Conservation (phyloP, 2,888 invertebrate genomes). For the Tortrix viridana region DNA sequence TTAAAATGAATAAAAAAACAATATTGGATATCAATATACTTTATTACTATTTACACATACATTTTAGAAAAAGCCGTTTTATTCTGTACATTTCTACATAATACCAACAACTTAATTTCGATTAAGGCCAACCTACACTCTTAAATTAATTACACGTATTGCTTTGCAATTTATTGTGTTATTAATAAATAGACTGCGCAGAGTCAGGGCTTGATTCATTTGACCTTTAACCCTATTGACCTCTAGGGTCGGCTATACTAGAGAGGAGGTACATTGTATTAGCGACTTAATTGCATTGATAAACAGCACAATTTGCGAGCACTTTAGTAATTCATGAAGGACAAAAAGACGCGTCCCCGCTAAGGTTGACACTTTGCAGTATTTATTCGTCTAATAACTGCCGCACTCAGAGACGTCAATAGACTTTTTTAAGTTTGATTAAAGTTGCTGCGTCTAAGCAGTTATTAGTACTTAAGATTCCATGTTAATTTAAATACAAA, state of each 20-base stretch:
- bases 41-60: slow-evolving; percentile 70
- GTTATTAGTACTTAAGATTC: too few relatives aligned
- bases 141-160: slow-evolving; percentile 40
- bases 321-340: neutral
- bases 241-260: neutral
- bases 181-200: slow-evolving; percentile 10
- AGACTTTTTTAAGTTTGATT: too few relatives aligned
- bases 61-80: slow-evolving; percentile 63
- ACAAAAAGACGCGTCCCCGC: neutral
- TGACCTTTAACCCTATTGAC: neutral
- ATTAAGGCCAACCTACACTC: slow-evolving; percentile 64
- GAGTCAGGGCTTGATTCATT: neutral
- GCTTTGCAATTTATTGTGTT: slow-evolving; percentile 39
- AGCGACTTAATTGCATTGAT: neutral
- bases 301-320: neutral
- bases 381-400: too few relatives aligned
- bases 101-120: slow-evolving; percentile 60
- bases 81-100: slow-evolving; percentile 58
- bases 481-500: too few relatives aligned
- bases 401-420: too few relatives aligned
- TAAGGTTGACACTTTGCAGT: too few relatives aligned
- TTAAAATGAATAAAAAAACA: slow-evolving; percentile 46
- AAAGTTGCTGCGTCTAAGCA: too few relatives aligned
- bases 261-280: neutral
- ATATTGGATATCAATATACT: slow-evolving; percentile 49